Conservation (phyloP, 2,797 vertebrate genomes). For the Fistularia commersonii region DNA sequence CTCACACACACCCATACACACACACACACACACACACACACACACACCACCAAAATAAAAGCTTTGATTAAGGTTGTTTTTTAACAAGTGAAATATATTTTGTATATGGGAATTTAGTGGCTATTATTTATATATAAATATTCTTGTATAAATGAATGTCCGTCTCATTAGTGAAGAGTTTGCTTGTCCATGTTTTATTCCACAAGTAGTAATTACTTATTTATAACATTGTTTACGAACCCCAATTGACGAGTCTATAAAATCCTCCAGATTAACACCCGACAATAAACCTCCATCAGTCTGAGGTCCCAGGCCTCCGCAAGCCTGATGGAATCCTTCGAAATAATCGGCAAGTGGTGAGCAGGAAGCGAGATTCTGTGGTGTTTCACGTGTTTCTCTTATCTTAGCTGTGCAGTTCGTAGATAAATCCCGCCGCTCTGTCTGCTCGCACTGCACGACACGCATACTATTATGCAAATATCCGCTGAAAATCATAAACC, state of each 20-base stretch:
- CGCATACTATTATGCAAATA: conserved; percentile 81
- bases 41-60: neutral
- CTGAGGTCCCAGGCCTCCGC: conserved; percentile 18
- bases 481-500: conserved; percentile 52
- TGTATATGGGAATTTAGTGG: too few relatives aligned
- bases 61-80: too few relatives aligned
- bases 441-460: conserved; percentile 68
- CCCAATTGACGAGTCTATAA: too few relatives aligned
- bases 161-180: too few relatives aligned
- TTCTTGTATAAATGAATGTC: too few relatives aligned
- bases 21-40: conserved; percentile 1
- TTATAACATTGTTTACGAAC: too few relatives aligned
- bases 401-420: conserved; percentile 69
- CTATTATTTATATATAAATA: too few relatives aligned
- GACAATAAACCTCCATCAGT: conserved; percentile 18
- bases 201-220: too few relatives aligned
- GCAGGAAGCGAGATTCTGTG: conserved; percentile 60
- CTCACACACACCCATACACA: neutral
- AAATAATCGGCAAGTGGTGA: conserved; percentile 69
- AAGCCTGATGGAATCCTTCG: conserved; percentile 27
- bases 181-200: too few relatives aligned
- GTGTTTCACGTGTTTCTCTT: conserved; percentile 57
- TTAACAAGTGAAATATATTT: too few relatives aligned
- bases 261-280: conserved; percentile 11
- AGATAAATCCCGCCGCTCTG: conserved; percentile 71